Conservation (phyloP, 2,888 invertebrate species). For the Ferrisia virgata region DNA sequence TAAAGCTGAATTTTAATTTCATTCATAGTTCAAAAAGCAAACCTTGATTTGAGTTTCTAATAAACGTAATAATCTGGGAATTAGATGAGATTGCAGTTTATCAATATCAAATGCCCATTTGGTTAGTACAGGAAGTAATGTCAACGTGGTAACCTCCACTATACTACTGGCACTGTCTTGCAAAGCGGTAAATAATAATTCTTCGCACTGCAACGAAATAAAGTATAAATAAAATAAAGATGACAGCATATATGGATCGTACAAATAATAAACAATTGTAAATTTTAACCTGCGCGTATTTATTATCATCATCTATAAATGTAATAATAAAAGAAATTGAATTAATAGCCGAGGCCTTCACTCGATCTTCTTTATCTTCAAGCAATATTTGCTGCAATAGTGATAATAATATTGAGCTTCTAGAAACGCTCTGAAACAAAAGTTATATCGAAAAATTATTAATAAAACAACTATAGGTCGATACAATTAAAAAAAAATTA, state of each 20-base stretch:
- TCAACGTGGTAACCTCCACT: conserved; percentile 57
- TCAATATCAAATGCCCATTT: conserved; percentile 62
- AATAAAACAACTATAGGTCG: neutral
- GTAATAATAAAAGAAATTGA: conserved; percentile 63
- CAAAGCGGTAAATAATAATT: conserved; percentile 60
- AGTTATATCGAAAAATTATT: neutral
- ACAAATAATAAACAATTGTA: neutral
- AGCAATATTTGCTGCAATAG: conserved; percentile 69
- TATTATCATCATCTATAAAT: conserved; percentile 65
- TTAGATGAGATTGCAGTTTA: conserved; percentile 58
- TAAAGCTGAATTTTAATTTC: neutral
- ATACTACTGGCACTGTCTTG: conserved; percentile 60
- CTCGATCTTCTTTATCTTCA: conserved; percentile 64
- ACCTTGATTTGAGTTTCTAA: conserved; percentile 50
- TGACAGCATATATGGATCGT: neutral
- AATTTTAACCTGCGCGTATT: conserved; percentile 57
- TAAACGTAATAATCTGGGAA: conserved; percentile 53
- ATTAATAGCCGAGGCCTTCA: conserved; percentile 62
- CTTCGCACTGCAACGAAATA: conserved; percentile 56
- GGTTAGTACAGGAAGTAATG: conserved; percentile 63
- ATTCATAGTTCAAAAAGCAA: neutral
- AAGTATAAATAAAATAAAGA: neutral
- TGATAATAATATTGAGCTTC: conserved; percentile 66
- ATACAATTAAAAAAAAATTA: neutral
- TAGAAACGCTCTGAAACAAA: conserved; percentile 57